These are phyloP conservation scores for Dendrolimus houi DNA, from an alignment of 2,888 invertebrate species.

Conservation along the genomic window DNA sequence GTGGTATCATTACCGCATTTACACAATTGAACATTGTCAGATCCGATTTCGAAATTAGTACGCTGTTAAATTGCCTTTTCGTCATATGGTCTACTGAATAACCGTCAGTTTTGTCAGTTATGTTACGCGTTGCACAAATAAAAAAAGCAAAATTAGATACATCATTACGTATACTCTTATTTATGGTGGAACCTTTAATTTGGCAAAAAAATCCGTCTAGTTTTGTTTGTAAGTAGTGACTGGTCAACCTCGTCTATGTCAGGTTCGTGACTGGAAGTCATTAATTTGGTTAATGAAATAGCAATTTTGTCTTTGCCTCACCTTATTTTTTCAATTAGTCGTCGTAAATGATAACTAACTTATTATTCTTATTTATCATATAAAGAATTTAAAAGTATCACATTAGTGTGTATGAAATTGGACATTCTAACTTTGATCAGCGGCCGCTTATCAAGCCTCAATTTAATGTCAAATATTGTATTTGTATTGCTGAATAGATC, in stretches of 20 bases:
- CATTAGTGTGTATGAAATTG: too few relatives aligned
- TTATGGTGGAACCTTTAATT: constrained; percentile 14
- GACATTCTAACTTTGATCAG: too few relatives aligned
- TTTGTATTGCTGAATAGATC: too few relatives aligned
- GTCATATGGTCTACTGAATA: constrained; percentile 52
- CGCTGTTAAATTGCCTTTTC: constrained; percentile 61
- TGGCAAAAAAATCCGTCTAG: not conserved
- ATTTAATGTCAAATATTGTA: too few relatives aligned
- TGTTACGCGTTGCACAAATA: constrained; percentile 18
- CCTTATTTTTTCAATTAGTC: constrained; percentile 21
- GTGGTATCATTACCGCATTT: constrained; percentile 54
- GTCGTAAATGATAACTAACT: not conserved
- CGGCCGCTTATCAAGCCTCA: too few relatives aligned
- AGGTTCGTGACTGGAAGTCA: constrained; percentile 40
- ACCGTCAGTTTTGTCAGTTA: constrained; percentile 38
- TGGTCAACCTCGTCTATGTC: constrained; percentile 8
- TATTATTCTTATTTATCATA: too few relatives aligned
- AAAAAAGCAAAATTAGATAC: constrained; percentile 13
- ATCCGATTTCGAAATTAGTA: constrained; percentile 58
- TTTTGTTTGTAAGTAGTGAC: constrained; percentile 4
- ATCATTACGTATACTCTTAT: constrained; percentile 18
- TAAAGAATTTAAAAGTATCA: too few relatives aligned
- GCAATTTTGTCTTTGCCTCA: constrained; percentile 29
- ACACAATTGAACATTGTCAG: constrained; percentile 62
- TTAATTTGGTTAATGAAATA: constrained; percentile 48